These are phyloP conservation scores for Hiodon tergisus DNA, from an alignment of 2,113 vertebrate species.

Conservation along the genomic window DNA sequence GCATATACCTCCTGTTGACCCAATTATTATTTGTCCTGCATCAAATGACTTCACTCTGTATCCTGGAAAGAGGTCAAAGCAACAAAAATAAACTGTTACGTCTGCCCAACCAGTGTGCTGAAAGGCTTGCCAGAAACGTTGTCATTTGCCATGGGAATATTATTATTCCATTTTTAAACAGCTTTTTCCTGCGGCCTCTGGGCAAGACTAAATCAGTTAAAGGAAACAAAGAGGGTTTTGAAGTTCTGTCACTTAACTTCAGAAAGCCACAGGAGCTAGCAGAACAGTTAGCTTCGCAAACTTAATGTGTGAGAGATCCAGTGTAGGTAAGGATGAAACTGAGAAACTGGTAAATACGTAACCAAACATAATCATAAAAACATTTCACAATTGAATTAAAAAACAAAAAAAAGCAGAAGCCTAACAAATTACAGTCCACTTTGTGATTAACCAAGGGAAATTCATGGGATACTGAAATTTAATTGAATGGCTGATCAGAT, in stretches of 20 bases:
- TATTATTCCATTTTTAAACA: background rate
- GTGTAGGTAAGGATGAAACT: too few species aligned
- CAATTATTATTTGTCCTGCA: conserved; percentile 43
- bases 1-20: conserved; percentile 38
- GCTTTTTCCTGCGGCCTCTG: background rate
- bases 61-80: conserved; percentile 49
- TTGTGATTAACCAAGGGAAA: too few species aligned
- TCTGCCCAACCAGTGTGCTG: background rate
- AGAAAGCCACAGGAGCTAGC: too few species aligned
- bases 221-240: background rate
- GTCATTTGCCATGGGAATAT: background rate
- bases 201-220: background rate
- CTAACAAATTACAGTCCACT: too few species aligned
- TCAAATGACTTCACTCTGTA: conserved; percentile 48
- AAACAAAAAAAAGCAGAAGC: too few species aligned
- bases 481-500: too few species aligned
- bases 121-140: background rate
- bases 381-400: too few species aligned
- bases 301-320: background rate
- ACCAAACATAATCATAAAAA: too few species aligned
- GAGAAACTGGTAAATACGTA: too few species aligned
- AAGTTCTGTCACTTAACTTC: background rate
- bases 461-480: too few species aligned
- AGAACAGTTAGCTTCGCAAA: too few species aligned
- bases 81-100: conserved; percentile 32